Base-by-base conservation (phyloP, 2,113 vertebrate species). In the Lagopus leucura region DNA sequence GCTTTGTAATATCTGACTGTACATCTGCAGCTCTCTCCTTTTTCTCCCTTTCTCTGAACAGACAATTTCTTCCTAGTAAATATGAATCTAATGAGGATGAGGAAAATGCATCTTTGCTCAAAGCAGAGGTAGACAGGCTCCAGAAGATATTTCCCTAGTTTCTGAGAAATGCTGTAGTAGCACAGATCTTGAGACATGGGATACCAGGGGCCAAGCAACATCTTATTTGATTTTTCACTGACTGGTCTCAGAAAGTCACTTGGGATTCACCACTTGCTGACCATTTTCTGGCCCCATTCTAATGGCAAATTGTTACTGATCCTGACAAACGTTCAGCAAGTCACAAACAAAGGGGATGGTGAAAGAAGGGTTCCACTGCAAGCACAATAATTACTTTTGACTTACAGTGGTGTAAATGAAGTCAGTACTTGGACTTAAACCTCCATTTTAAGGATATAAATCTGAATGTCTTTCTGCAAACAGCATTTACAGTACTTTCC, bases 381-480 rank as follows among this genome's bases (percentile, higher is more conserved):
- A 79, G 34, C n/a, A 81, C 19, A 90, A 47, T 40, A 90, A 76
- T 64, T 65, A n/a, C 1, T 2, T 84, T 48, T 57, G 45, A 82
- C 30, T 90, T 93, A 61, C 54, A 3, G 3, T 40, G 27, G 63
- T 5, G 1, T 19, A 88, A 61, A 48, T 69, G 38, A 87, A 88
- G 76, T 87, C 25, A 75, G 16, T 36, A 48, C 27, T 86, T 77
- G 82, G 84, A 72, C 60, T n/a, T 28, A 50, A 40, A 82, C 66
- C 67, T 77, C 63, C 85, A 19, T 36, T 90, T 94, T 66, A 94
- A 91, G 43, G 36, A 58, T 45, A 1, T 16, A 81, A 76, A 63
- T 89, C 64, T 74, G 78, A 93, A 88, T 60, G 38, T 34, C 82
- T 90, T 92, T 79, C 76, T 95, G 86, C 77, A 93, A 94, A 95